Evolutionary conservation across 2,888 invertebrate species (phyloP).

Genomic region (Andrena chrysosceles): DNA sequence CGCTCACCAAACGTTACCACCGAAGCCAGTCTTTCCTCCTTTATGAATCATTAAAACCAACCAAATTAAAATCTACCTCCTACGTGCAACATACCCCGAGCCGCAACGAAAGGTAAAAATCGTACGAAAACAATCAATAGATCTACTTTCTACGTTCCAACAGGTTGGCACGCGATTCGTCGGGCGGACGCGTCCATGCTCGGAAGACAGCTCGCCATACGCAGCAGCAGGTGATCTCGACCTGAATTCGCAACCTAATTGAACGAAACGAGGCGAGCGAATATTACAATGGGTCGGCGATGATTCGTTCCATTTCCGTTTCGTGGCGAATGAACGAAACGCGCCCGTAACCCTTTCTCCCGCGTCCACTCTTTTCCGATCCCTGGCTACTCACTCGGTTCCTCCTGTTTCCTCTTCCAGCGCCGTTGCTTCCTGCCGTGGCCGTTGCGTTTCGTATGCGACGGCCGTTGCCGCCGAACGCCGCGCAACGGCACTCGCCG

Average conservation of each 20-base stretch:
- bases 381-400: background rate
- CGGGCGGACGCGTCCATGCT: background rate
- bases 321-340: constrained; percentile 63
- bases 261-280: constrained; percentile 59
- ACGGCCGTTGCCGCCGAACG: constrained; percentile 65
- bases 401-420: constrained; percentile 16
- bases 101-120: background rate
- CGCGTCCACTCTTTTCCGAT: background rate
- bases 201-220: background rate
- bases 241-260: constrained; percentile 71
- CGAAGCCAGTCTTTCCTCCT: background rate
- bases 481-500: constrained; percentile 34
- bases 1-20: too few relatives aligned
- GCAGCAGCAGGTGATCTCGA: constrained; percentile 65
- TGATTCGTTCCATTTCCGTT: constrained; percentile 67
- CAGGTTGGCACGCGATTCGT: background rate
- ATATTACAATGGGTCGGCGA: constrained; percentile 47
- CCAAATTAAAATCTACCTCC: background rate
- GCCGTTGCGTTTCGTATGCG: constrained; percentile 71
- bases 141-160: constrained; percentile 5
- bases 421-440: constrained; percentile 71
- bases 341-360: constrained; percentile 24
- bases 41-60: background rate
- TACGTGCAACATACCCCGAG: background rate
- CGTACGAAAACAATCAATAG: background rate